These are phyloP conservation scores for Drosophila melanocephala DNA, from an alignment of 2,888 invertebrate species.

Conservation along the genomic window DNA sequence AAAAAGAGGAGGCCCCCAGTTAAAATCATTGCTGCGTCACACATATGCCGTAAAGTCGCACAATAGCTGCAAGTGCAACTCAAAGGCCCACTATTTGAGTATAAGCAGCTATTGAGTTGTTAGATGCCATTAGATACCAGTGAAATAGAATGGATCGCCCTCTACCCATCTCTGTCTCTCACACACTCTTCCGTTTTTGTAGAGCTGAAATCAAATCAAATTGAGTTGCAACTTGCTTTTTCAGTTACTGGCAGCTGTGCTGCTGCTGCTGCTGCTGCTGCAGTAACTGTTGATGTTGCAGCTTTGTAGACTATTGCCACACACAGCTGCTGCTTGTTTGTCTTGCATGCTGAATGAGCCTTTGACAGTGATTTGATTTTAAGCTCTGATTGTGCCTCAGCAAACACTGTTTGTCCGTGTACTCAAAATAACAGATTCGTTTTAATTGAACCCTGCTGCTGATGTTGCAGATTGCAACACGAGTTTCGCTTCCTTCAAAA, in stretches of 20 bases:
- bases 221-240: conserved; percentile 30
- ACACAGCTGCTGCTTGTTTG: conserved; percentile 16
- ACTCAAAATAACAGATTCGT: neutral
- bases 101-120: conserved; percentile 17
- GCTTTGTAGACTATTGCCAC: conserved; percentile 22
- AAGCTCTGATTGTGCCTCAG: conserved; percentile 37
- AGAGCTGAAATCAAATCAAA: conserved; percentile 42
- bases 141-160: conserved; percentile 4
- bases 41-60: conserved; percentile 32
- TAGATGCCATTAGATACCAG: conserved; percentile 21
- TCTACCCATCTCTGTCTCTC: neutral
- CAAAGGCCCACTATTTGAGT: conserved; percentile 14
- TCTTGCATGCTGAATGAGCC: conserved; percentile 45
- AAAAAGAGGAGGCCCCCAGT: conserved; percentile 1
- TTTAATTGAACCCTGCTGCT: conserved; percentile 1
- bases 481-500: neutral
- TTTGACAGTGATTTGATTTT: conserved; percentile 61
- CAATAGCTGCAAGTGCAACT: conserved; percentile 37
- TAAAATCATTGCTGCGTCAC: conserved; percentile 13
- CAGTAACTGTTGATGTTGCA: conserved; percentile 21
- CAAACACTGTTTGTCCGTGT: neutral
- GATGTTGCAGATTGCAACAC: neutral
- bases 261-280: conserved; percentile 10
- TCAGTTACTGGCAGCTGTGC: neutral
- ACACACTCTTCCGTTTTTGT: neutral